Percentiles rank a stretch among this genome's conserved stretches.
Evolutionary conservation across 1,140 invertebrate species (phyloP).

Genomic region (Drosophila setifemur): DNA sequence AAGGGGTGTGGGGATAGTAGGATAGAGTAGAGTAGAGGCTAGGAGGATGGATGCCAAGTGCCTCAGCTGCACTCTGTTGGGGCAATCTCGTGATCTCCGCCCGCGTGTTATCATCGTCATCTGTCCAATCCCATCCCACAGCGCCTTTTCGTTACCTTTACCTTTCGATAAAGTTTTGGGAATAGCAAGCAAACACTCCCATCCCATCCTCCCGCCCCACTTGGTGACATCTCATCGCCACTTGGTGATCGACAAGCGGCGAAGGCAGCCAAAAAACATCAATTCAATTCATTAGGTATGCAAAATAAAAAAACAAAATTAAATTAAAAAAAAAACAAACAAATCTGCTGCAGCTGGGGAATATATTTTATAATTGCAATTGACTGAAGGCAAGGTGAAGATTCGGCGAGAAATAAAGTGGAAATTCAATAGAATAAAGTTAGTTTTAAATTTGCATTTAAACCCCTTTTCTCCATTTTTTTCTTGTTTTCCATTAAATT

Average conservation of each 20-base stretch:
- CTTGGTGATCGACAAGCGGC: conserved; percentile 30
- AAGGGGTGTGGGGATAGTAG: no score
- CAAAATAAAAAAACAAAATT: conserved; percentile 24
- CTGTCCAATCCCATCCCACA: not conserved
- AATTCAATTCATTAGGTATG: no score
- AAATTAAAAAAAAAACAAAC: conserved; percentile 13
- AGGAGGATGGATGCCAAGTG: conserved; percentile 42
- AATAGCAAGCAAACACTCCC: not conserved
- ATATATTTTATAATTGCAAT: no score
- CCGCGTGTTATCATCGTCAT: conserved; percentile 50
- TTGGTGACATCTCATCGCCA: not conserved
- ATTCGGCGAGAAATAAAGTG: no score
- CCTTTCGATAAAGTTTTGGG: no score
- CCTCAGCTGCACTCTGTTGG: conserved; percentile 10
- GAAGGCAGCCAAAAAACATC: conserved; percentile 29
- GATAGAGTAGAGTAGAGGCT: no score
- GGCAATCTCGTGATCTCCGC: conserved; percentile 69
- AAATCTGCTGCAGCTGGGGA: not conserved
- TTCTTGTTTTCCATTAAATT: not conserved
- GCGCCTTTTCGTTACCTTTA: not conserved
- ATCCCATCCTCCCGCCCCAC: not conserved
- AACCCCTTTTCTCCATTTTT: no score
- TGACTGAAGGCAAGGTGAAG: no score
- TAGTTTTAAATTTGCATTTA: no score
- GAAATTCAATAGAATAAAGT: no score